Base-by-base conservation (phyloP, 2,113 vertebrate genomes). In the Hippocampus abdominalis region DNA sequence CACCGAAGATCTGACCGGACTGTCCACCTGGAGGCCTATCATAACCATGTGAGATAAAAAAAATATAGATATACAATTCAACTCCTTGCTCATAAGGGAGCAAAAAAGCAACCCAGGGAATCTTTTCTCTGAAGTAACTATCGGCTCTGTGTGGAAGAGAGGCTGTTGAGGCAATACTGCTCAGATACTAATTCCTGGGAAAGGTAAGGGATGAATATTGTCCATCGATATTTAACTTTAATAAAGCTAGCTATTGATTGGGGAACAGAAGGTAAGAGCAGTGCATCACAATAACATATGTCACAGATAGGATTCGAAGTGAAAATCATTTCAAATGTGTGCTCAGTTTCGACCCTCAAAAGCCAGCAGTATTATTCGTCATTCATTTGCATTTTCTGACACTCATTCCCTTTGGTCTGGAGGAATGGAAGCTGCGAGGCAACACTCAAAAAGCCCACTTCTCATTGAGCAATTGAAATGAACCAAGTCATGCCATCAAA, bases 371-470 rank as follows among this genome's bases (percentile, higher is more conserved):
- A 46, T 46, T 64, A 46, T 27, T 64, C 61, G n/a, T 12, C 23
- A 42, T 40, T 64, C 5, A 46, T 64, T 64, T 42, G 42, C 39
- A 63, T 46, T 64, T 64, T 27, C 40, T 27, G 63, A 64, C 40
- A 64, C 61, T 42, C 61, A 7, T 21, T 62, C 18, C 39, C 12
- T n/a, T 64, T 44, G 39, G 32, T 20, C 40, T n/a, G 12, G n/a
- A 46, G 40, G 13, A 46, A 46, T 46, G 15, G 11, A 44, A 23
- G 39, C 39, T 44, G 40, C 12, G 46, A 44, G 40, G 40, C 40
- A 64, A 44, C 40, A 8, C 23, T 25, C 2, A 25, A 42, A 46
- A 64, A 7, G n/a, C 15, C 40, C n/a, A 18, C n/a, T 46, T 40
- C 63, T 46, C 36, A 64, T 64, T 21, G 40, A 25, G 39, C 40